phyloP scores from a whole-genome alignment of 2,113 vertebrate genomes.

The Gadus chalcogrammus region DNA sequence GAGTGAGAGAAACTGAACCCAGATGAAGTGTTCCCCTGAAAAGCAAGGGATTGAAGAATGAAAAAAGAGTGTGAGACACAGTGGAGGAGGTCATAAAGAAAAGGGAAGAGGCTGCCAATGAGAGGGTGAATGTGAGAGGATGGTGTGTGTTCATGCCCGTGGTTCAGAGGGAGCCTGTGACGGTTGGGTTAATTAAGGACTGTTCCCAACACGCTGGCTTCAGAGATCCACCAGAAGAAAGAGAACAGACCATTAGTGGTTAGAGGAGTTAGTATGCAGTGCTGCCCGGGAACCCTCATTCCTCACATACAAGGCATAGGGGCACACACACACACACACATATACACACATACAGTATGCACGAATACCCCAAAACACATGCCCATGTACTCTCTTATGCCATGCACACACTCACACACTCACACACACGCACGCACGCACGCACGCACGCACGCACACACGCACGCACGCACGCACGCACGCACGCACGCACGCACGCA shows the following conservation, averaged over 20 bases:
- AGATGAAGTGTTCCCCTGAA: neutral
- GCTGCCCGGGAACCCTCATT: constrained; percentile 3
- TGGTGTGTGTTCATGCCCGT: constrained; percentile 1
- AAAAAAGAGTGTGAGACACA: neutral
- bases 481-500: neutral
- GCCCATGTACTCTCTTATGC: too few relatives aligned
- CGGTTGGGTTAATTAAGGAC: constrained; percentile 17
- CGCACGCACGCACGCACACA: neutral
- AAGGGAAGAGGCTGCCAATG: too few relatives aligned
- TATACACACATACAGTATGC: too few relatives aligned
- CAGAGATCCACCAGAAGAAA: constrained; percentile 6
- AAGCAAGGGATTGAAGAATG: neutral
- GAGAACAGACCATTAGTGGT: constrained; percentile 31
- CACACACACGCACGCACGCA: too few relatives aligned
- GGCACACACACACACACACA: neutral
- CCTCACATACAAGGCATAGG: constrained; percentile 20
- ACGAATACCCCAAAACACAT: too few relatives aligned
- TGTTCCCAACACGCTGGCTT: constrained; percentile 41
- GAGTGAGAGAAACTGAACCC: neutral
- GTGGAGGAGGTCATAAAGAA: too few relatives aligned
- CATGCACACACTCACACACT: too few relatives aligned
- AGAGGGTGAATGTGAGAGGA: too few relatives aligned
- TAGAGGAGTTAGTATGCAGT: constrained; percentile 27
- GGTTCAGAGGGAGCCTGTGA: neutral
- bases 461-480: too few relatives aligned